A percentile compares a stretch with the other conserved stretches of the same genome.
These are phyloP conservation scores for Arnoldichthys spilopterus DNA, from an alignment of 2,797 vertebrate genomes.

Conservation along the genomic window DNA sequence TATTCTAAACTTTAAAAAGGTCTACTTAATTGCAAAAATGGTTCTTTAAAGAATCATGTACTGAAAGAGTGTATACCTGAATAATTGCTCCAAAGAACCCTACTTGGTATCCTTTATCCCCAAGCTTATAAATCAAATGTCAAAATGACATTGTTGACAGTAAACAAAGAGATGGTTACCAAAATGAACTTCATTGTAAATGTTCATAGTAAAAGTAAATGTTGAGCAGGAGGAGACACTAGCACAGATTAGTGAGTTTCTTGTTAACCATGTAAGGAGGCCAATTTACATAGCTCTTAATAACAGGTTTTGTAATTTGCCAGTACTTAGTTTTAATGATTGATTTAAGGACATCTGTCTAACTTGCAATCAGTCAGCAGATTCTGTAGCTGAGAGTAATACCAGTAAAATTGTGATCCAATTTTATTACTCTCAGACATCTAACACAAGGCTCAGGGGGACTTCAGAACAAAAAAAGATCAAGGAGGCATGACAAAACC, in stretches of 20 bases:
- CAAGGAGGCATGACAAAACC: slow-evolving; percentile 59
- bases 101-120: background rate
- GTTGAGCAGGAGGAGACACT: background rate
- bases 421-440: slow-evolving; percentile 47
- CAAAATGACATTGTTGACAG: background rate
- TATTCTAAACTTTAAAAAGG: too few species aligned
- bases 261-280: background rate
- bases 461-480: slow-evolving; percentile 61
- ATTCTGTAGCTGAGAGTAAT: slow-evolving; percentile 28
- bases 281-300: background rate
- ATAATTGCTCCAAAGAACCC: too few species aligned
- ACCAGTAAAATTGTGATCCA: slow-evolving; percentile 52
- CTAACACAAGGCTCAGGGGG: slow-evolving; percentile 51
- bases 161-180: background rate
- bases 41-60: too few species aligned
- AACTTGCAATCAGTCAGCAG: slow-evolving; percentile 8
- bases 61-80: too few species aligned
- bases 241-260: background rate
- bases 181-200: background rate
- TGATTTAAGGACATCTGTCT: background rate
- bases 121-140: background rate
- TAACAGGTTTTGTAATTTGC: background rate
- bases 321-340: background rate
- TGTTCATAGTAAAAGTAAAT: background rate
- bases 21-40: too few species aligned